Base-by-base conservation (phyloP, 2,113 vertebrate genomes). In the Cephalopholis sonnerati region DNA sequence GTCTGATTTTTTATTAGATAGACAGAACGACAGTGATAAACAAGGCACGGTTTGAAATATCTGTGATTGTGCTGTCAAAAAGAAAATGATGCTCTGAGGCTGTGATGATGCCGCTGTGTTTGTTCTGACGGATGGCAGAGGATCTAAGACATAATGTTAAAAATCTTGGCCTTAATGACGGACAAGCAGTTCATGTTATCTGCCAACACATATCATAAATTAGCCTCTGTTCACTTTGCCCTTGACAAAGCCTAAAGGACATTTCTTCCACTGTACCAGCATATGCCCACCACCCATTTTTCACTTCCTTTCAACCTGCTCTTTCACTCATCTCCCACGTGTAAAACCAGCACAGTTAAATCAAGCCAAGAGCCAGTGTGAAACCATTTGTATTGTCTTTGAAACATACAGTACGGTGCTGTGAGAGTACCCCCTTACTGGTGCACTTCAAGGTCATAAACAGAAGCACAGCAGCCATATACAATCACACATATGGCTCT, bases 221-320 rank as follows among this genome's bases (percentile, higher is more conserved):
- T 61, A 58, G 16, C 62, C 57, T 22, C 41, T 51, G 20, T 64
- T 41, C 55, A 53, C 39, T 41, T 16, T 85, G 84, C 48, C 85
- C 85, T 90, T 91, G 83, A 70, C 57, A 73, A 69, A 79, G 58
- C 74, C 44, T 18, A 82, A 25, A 86, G 88, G 80, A 73, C 77
- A 74, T 86, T 74, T 74, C 55, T 53, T 39, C 50, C 44, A 72
- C 39, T 54, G 12, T 62, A 50, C 59, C 22, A 29, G 7, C 17
- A 53, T 7, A n/a, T 44, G 12, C 39, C 55, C 51, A 8, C 25
- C 24, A 61, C 29, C 44, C 39, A 66, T 53, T 27, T 70, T 39
- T 71, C 70, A 57, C 50, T 48, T 50, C 22, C 13, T 66, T 59
- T 66, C n/a, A 59, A 61, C 36, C 64, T 62, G 69, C 44, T 89